These are phyloP conservation scores for Brachypodius melanocephalos DNA, from an alignment of 2,113 vertebrate species.

Conservation along the genomic window DNA sequence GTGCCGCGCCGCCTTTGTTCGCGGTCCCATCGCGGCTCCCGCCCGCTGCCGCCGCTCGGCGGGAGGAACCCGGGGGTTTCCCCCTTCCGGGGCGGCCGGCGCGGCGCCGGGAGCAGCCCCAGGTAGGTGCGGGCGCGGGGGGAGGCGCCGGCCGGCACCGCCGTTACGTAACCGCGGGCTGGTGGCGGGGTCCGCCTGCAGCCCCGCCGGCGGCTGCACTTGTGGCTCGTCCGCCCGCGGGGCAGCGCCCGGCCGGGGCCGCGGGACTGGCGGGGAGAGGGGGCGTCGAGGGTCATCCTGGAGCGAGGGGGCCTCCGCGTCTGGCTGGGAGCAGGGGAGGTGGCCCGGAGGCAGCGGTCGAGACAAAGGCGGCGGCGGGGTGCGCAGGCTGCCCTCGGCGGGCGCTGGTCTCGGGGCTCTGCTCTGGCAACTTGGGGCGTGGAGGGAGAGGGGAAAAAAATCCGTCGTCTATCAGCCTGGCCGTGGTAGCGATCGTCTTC, in stretches of 20 bases:
- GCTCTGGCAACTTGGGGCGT: neutral
- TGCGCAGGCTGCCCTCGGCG: neutral
- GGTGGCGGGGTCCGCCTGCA: neutral
- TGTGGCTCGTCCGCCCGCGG: too few relatives aligned
- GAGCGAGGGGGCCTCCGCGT: neutral
- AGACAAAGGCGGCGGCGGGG: constrained; percentile 23
- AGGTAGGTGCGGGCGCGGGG: neutral
- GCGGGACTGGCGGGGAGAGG: too few relatives aligned
- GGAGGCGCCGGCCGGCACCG: neutral
- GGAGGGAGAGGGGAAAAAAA: neutral
- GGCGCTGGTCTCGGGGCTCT: neutral
- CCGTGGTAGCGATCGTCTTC: neutral
- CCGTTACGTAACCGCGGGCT: neutral
- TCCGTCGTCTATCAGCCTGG: neutral
- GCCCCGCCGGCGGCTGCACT: too few relatives aligned
- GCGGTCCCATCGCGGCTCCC: neutral
- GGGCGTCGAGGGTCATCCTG: neutral
- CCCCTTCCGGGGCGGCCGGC: neutral
- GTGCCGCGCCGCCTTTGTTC: constrained; percentile 61
- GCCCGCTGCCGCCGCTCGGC: neutral
- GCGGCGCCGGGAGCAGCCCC: neutral
- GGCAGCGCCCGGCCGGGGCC: neutral
- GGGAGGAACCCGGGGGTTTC: neutral
- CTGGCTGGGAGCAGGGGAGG: neutral
- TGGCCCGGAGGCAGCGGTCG: neutral